phyloP scores from a whole-genome alignment of 2,113 vertebrate genomes.

The Tragelaphus scriptus region DNA sequence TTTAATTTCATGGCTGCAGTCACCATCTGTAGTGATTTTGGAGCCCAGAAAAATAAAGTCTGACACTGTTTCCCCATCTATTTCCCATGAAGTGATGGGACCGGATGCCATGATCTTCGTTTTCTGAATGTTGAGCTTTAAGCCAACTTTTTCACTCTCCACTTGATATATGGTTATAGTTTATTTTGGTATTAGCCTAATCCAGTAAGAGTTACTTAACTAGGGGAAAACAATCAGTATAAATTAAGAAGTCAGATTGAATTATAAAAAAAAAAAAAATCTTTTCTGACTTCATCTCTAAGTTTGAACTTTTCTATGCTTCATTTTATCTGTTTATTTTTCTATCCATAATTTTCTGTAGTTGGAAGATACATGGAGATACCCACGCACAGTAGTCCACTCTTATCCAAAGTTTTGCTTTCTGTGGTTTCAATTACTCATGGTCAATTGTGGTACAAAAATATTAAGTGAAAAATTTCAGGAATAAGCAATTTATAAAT shows the following conservation, averaged over 20 bases:
- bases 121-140: no score
- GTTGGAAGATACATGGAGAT: neutral
- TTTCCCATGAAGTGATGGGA: no score
- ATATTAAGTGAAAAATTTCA: neutral
- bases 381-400: neutral
- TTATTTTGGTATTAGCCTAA: no score
- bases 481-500: neutral
- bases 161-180: no score
- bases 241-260: neutral
- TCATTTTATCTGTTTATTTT: neutral
- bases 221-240: neutral
- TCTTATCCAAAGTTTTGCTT: neutral
- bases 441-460: neutral
- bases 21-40: no score
- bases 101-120: no score
- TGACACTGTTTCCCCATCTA: no score
- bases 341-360: neutral
- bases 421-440: neutral
- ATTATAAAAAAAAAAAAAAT: neutral
- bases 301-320: neutral
- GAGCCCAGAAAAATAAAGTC: no score
- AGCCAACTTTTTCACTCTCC: no score
- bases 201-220: no score
- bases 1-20: no score
- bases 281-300: neutral